Evolutionary conservation across 2,888 invertebrate genomes (phyloP).

Genomic region (Eupithecia abbreviata): DNA sequence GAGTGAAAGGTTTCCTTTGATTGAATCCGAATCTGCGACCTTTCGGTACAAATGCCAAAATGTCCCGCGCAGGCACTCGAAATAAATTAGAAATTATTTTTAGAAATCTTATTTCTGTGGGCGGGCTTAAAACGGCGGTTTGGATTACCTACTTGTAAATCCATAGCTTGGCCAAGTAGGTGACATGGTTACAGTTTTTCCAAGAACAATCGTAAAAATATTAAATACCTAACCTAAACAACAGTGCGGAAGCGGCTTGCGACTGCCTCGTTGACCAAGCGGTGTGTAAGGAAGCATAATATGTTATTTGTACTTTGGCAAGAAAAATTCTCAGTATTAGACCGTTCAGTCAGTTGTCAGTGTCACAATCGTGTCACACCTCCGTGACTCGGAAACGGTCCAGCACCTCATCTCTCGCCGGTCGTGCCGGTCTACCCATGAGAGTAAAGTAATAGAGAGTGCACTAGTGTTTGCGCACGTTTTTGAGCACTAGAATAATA

Average conservation of each 20-base stretch:
- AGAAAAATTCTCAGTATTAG: background rate
- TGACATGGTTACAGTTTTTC: constrained; percentile 11
- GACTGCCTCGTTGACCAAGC: too few relatives aligned
- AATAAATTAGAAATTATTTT: constrained; percentile 23
- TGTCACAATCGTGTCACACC: background rate
- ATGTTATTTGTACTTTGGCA: background rate
- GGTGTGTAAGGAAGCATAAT: background rate
- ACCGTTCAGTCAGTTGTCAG: background rate
- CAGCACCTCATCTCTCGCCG: background rate
- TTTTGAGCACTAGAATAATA: too few relatives aligned
- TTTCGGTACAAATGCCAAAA: constrained; percentile 13
- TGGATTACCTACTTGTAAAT: constrained; percentile 33
- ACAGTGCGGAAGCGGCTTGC: too few relatives aligned
- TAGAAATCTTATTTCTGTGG: constrained; percentile 33
- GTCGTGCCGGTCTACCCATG: background rate
- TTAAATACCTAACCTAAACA: too few relatives aligned
- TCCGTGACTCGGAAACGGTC: background rate
- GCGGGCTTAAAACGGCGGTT: constrained; percentile 33
- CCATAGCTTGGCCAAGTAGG: constrained; percentile 24
- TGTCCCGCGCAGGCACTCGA: background rate
- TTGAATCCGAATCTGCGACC: constrained; percentile 12
- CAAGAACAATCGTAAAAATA: background rate
- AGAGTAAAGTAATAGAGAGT: background rate
- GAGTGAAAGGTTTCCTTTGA: constrained; percentile 13
- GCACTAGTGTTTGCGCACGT: background rate